Evolutionary conservation across 2,888 invertebrate species (phyloP), one percentile per base, ranked within the genome.

Genomic region (Sphaerolaimus hirsutus): DNA sequence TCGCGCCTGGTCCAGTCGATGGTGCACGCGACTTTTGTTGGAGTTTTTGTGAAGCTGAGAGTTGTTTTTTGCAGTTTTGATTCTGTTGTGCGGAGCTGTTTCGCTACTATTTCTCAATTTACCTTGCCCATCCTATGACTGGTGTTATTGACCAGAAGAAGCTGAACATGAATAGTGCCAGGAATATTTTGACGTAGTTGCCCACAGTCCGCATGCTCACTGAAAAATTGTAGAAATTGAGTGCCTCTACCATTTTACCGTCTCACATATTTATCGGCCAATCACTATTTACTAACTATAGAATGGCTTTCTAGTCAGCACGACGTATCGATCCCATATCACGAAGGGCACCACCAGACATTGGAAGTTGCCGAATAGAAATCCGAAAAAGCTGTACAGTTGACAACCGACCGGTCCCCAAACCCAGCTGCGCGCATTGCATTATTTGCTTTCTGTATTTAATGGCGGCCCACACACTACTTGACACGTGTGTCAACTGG

Each of bases 391-490:
- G 2, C 58, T 57, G 46, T 63, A 63, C 19, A 57, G 37, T 43
- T 59, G 56, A 44, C 63, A 63, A 12, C 58, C 56, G 1, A 48
- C 38, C 12, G 53, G 49, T 10, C 61, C 63, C 46, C 56, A 62
- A 47, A 63, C 46, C 63, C 63, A 63, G 25, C 62, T 62, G 48
- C 3, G n/a, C n/a, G n/a, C n/a, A n/a, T n/a, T n/a, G n/a, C n/a
- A n/a, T n/a, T n/a, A n/a, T n/a, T n/a, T n/a, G n/a, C n/a, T n/a
- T n/a, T n/a, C n/a, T n/a, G n/a, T n/a, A n/a, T n/a, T n/a, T n/a
- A n/a, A n/a, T n/a, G n/a, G n/a, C n/a, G n/a, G n/a, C n/a, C n/a
- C n/a, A n/a, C n/a, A n/a, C n/a, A n/a, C n/a, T n/a, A n/a, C n/a
- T n/a, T n/a, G n/a, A n/a, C n/a, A n/a, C n/a, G n/a, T n/a, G n/a